Conservation (phyloP, 2,113 vertebrate genomes). For the Pelodiscus sinensis region DNA sequence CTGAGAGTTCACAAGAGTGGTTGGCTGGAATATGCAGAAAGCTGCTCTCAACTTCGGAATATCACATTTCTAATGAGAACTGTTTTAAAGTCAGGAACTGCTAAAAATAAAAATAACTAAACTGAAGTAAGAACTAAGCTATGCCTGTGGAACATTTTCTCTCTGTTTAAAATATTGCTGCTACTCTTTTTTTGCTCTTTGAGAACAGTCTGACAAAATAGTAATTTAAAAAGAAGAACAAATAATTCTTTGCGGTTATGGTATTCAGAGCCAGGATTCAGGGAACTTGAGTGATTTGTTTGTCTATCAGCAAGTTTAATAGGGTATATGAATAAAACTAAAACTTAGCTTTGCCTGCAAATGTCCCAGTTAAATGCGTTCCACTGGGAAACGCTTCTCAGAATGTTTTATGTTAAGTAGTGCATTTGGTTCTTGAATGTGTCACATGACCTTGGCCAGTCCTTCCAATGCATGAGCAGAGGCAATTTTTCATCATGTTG, state of each 20-base stretch:
- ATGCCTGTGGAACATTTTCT: constrained; percentile 42
- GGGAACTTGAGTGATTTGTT: background rate
- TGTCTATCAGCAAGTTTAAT: background rate
- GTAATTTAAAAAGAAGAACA: background rate
- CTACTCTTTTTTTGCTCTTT: constrained; percentile 29
- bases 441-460: background rate
- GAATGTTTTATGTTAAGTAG: background rate
- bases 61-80: constrained; percentile 50
- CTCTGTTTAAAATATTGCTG: constrained; percentile 34
- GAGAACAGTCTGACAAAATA: constrained; percentile 24
- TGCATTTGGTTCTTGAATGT: background rate
- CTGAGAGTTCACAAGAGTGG: constrained; percentile 34
- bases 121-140: constrained; percentile 28
- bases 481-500: background rate
- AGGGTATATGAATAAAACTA: background rate
- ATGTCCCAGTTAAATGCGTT: background rate
- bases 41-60: constrained; percentile 57
- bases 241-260: background rate
- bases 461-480: background rate
- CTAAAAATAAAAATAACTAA: constrained; percentile 58
- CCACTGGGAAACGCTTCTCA: background rate
- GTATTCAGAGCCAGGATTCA: background rate
- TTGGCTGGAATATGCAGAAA: constrained; percentile 50
- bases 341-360: rapidly evolving
- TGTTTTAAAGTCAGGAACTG: constrained; percentile 49